These are phyloP conservation scores for Corythornis madagascariensis DNA, from an alignment of 2,113 vertebrate genomes.

Conservation along the genomic window DNA sequence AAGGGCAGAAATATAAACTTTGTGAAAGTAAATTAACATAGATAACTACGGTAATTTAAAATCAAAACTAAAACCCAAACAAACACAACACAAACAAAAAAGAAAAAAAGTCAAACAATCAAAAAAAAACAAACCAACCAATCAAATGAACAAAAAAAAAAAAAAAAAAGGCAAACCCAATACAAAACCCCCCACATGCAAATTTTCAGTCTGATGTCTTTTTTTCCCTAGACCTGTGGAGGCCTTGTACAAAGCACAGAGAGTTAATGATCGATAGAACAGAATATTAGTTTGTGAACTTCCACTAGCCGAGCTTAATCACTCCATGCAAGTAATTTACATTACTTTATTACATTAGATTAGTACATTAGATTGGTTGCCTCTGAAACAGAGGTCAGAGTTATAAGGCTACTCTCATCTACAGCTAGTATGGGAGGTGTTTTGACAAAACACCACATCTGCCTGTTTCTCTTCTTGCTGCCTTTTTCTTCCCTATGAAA, in stretches of 20 bases:
- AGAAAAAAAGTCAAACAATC: no score
- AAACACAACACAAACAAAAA: no score
- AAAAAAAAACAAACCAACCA: no score
- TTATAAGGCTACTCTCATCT: neutral
- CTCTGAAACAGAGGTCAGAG: neutral
- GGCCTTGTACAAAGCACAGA: neutral
- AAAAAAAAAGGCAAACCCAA: no score
- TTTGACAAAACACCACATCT: neutral
- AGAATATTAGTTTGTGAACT: neutral
- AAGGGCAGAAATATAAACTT: neutral
- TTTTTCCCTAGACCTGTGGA: neutral
- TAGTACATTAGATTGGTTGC: neutral
- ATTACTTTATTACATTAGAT: no score
- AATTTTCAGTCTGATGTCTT: neutral
- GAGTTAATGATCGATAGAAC: neutral
- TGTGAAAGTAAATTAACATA: neutral
- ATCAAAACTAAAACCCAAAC: neutral
- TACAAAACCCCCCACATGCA: no score
- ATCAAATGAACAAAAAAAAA: no score
- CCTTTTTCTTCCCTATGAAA: neutral
- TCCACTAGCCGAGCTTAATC: neutral
- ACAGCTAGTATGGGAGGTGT: neutral
- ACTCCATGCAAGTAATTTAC: neutral
- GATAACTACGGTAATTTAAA: neutral
- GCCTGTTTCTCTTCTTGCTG: neutral